These are phyloP conservation scores for Tachina grossa DNA, from an alignment of 2,888 invertebrate genomes.

Conservation along the genomic window DNA sequence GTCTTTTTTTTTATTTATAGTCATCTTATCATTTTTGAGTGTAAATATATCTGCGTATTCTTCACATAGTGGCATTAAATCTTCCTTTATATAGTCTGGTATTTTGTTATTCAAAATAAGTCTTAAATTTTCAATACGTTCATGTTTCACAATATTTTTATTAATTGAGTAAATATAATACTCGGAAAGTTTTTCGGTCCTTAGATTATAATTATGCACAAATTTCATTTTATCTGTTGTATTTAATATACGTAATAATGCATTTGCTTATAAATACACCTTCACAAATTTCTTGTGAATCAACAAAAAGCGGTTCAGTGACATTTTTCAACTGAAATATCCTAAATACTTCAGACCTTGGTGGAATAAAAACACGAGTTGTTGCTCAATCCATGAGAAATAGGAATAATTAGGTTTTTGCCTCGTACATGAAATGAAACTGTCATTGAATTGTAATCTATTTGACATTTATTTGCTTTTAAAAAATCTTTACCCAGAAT, in stretches of 20 bases:
- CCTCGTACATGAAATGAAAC: background rate
- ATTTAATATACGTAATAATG: constrained; percentile 15
- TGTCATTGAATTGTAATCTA: constrained; percentile 17
- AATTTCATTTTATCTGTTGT: constrained; percentile 13
- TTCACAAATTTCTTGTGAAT: background rate
- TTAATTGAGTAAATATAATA: constrained; percentile 16
- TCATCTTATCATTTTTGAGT: background rate
- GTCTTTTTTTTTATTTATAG: background rate
- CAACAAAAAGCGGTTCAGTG: background rate
- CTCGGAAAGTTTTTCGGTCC: constrained; percentile 16
- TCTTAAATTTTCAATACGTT: background rate
- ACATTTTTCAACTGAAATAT: too few species aligned
- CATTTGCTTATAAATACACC: constrained; percentile 20
- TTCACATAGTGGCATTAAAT: constrained; percentile 6
- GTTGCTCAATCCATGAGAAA: too few species aligned
- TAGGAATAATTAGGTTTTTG: too few species aligned
- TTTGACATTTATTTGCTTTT: background rate
- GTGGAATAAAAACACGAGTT: too few species aligned
- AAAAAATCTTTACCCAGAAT: background rate
- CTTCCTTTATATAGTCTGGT: background rate
- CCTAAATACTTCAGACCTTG: too few species aligned
- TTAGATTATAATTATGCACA: background rate
- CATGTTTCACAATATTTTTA: background rate
- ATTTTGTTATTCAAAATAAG: constrained; percentile 11
- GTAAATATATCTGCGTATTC: constrained; percentile 20